These are phyloP conservation scores for Standfussiana lucernea DNA, from an alignment of 2,888 invertebrate species.

Conservation along the genomic window DNA sequence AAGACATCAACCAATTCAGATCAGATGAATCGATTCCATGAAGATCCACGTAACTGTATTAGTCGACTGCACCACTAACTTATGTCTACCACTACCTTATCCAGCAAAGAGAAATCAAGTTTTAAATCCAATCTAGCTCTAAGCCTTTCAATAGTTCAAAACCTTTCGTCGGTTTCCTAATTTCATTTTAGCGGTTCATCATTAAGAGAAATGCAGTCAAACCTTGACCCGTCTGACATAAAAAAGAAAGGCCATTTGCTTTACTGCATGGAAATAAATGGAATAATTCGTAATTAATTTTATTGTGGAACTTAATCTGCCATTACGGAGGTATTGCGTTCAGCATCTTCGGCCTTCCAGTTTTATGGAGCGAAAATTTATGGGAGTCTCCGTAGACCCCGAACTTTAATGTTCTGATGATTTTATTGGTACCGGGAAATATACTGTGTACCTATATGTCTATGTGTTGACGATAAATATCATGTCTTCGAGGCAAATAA, in stretches of 20 bases:
- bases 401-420: conserved; percentile 40
- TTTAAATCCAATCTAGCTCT: conserved; percentile 39
- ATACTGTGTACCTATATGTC: neutral
- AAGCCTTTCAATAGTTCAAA: conserved; percentile 27
- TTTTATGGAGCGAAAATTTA: conserved; percentile 60
- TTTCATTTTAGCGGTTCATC: conserved; percentile 42
- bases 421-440: conserved; percentile 37
- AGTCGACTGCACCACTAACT: conserved; percentile 27
- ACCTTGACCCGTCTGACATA: conserved; percentile 27
- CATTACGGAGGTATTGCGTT: conserved; percentile 37
- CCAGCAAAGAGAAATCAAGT: conserved; percentile 20
- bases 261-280: conserved; percentile 30
- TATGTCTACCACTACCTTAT: conserved; percentile 31
- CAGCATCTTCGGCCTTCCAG: conserved; percentile 21
- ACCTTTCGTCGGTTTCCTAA: conserved; percentile 34
- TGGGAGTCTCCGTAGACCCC: conserved; percentile 27
- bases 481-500: conserved; percentile 26
- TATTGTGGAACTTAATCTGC: conserved; percentile 38
- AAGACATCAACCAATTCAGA: conserved; percentile 4
- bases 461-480: conserved; percentile 14
- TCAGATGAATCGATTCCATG: conserved; percentile 1
- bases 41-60: conserved; percentile 12
- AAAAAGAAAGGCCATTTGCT: conserved; percentile 21
- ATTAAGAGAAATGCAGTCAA: conserved; percentile 18
- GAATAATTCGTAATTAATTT: conserved; percentile 55